A percentile compares a stretch with the other conserved stretches of the same genome.
These are phyloP conservation scores for Chionis minor DNA, from an alignment of 2,113 vertebrate genomes.

Conservation along the genomic window DNA sequence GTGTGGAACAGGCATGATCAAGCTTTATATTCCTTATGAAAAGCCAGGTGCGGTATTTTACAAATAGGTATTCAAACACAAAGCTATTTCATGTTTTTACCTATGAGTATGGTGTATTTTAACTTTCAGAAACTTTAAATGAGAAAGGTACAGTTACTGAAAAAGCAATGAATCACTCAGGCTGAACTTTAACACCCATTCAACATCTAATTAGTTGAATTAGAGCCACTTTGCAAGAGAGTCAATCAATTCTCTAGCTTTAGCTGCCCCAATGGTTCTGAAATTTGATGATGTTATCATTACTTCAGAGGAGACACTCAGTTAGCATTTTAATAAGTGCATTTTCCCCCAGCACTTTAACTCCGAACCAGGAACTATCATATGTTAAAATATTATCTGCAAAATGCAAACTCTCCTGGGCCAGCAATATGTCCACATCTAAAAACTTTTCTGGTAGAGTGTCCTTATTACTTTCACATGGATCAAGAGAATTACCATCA, in stretches of 20 bases:
- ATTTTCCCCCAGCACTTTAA: constrained; percentile 52
- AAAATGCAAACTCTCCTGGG: constrained; percentile 34
- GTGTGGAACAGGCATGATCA: not conserved
- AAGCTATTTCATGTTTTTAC: constrained; percentile 17
- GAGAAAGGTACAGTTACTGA: constrained; percentile 56
- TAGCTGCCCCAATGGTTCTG: constrained; percentile 66
- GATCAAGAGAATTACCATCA: constrained; percentile 48
- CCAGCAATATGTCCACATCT: constrained; percentile 10
- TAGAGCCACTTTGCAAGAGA: constrained; percentile 69
- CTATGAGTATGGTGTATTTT: constrained; percentile 3
- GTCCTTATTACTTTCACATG: not conserved
- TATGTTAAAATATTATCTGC: constrained; percentile 66
- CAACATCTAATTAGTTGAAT: constrained; percentile 79
- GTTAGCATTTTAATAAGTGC: constrained; percentile 72
- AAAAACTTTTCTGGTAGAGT: constrained; percentile 9
- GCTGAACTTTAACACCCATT: constrained; percentile 75
- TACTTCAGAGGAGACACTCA: constrained; percentile 65
- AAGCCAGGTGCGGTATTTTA: not conserved
- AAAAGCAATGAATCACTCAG: constrained; percentile 71
- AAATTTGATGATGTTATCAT: constrained; percentile 82
- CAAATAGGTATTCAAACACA: constrained; percentile 19
- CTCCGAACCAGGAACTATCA: not conserved
- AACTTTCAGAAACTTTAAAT: constrained; percentile 69
- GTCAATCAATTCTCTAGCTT: constrained; percentile 76
- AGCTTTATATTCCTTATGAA: not conserved